A percentile compares a stretch with the other conserved stretches of the same genome.
Conservation (phyloP, 2,797 vertebrate species). For the Betta splendens region DNA sequence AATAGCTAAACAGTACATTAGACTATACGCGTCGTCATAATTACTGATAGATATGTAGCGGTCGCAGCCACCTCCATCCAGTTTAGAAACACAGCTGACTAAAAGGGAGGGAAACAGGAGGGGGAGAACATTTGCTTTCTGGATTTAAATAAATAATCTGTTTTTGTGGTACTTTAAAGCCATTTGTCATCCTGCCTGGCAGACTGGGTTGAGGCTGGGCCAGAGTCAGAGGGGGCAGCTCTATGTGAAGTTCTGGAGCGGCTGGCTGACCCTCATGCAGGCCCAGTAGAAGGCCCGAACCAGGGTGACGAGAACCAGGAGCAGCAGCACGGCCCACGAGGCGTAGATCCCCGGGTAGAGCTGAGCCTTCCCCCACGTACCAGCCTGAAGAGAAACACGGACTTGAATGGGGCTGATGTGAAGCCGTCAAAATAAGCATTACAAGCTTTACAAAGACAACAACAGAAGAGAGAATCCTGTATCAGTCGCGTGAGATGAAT, state of each 20-base stretch:
- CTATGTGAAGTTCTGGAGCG: slow-evolving; percentile 91
- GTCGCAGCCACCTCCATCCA: slow-evolving; percentile 46
- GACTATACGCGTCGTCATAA: slow-evolving; percentile 61
- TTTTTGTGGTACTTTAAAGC: slow-evolving; percentile 53
- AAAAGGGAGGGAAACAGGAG: slow-evolving; percentile 45
- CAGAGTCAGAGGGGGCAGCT: slow-evolving; percentile 21
- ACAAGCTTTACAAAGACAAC: neutral
- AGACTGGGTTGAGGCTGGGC: slow-evolving; percentile 25
- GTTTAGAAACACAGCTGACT: slow-evolving; percentile 64
- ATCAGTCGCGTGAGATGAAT: neutral
- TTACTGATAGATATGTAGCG: slow-evolving; percentile 58
- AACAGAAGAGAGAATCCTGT: neutral
- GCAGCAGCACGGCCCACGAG: slow-evolving; percentile 87
- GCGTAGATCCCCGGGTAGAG: slow-evolving; percentile 90
- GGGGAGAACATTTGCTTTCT: slow-evolving; percentile 41
- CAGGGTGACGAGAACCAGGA: slow-evolving; percentile 86
- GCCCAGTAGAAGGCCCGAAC: slow-evolving; percentile 91
- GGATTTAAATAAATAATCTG: slow-evolving; percentile 73
- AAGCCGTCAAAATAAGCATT: neutral
- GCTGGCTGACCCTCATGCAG: slow-evolving; percentile 94
- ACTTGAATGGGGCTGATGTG: no score
- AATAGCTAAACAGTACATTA: slow-evolving; percentile 67
- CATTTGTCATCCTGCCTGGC: slow-evolving; percentile 51
- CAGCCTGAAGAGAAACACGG: slow-evolving; percentile 77
- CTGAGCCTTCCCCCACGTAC: slow-evolving; percentile 87